phyloP scores from a whole-genome alignment of 2,113 vertebrate species.

The Hipposideros armiger region DNA sequence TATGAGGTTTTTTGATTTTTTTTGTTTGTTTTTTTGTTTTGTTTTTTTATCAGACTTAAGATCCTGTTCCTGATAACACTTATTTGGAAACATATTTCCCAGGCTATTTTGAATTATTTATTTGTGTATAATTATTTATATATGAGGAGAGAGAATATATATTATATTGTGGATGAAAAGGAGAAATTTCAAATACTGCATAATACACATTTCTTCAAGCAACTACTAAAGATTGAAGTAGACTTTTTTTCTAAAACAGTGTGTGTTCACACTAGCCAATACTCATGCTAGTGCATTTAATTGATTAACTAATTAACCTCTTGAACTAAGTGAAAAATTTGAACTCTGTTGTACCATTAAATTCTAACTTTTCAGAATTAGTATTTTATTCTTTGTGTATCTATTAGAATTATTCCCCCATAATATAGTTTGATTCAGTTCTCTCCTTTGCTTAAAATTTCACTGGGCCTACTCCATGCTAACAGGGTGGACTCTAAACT shows the following conservation, averaged over 20 bases:
- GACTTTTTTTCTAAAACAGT: not conserved
- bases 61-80: not conserved
- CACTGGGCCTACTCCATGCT: not conserved
- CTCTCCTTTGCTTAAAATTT: not conserved
- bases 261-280: not conserved
- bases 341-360: not conserved
- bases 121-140: not conserved
- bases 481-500: not conserved
- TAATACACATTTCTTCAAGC: not conserved
- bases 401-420: not conserved
- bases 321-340: not conserved
- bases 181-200: not conserved
- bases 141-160: not conserved
- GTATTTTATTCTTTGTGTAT: not conserved
- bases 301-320: not conserved
- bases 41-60: not conserved
- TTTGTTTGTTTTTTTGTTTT: too few species aligned
- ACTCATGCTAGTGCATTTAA: not conserved
- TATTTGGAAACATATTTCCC: constrained; percentile 18
- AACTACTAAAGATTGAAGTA: not conserved
- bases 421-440: not conserved
- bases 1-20: not conserved
- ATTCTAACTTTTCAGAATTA: not conserved
- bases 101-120: not conserved
- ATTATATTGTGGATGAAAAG: not conserved